phyloP scores from a whole-genome alignment of 2,797 vertebrate genomes.

The Australoheros facetus region DNA sequence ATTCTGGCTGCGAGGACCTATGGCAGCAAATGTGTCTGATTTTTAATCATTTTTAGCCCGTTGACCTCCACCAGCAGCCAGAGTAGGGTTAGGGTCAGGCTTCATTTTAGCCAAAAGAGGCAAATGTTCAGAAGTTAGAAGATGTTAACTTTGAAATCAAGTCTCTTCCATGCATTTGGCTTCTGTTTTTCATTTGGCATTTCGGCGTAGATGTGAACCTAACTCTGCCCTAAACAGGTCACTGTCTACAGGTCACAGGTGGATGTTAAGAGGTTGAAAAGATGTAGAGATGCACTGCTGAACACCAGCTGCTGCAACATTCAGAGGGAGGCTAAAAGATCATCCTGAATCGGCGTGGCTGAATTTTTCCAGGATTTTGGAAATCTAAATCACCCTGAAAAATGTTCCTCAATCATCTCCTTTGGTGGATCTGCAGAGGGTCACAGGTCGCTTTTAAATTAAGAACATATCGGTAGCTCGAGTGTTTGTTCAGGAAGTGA shows the following conservation, averaged over 20 bases:
- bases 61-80: not conserved
- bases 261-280: not conserved
- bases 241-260: not conserved
- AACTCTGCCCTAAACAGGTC: too few species aligned
- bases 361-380: not conserved
- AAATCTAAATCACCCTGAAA: not conserved
- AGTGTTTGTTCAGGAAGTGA: not conserved
- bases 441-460: rapidly evolving
- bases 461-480: not conserved
- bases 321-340: not conserved
- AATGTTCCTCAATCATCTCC: not conserved
- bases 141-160: not conserved
- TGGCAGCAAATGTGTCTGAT: not conserved
- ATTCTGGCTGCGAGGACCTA: too few species aligned
- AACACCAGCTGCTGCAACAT: not conserved
- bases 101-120: not conserved
- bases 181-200: too few species aligned
- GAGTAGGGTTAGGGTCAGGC: not conserved
- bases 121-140: not conserved
- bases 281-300: not conserved
- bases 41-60: not conserved
- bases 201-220: too few species aligned
- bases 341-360: not conserved
- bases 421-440: not conserved
- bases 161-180: not conserved